A percentile compares a stretch with the other conserved stretches of the same genome.
Evolutionary conservation across 2,888 invertebrate species (phyloP).

Genomic region (Synergus umbraculus): DNA sequence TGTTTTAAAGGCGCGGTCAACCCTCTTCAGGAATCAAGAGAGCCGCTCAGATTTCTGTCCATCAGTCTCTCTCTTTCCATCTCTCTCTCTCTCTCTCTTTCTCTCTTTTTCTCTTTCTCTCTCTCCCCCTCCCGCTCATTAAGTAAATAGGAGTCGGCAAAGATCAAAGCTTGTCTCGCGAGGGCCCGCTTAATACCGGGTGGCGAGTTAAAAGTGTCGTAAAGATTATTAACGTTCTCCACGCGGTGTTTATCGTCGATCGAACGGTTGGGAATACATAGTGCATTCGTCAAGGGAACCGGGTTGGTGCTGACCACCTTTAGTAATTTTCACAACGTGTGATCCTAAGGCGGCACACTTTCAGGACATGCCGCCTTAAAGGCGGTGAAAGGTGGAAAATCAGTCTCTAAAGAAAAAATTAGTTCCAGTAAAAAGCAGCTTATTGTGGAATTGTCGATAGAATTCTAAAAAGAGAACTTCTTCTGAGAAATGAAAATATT

Average conservation of each 20-base stretch:
- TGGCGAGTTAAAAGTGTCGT: slow-evolving; percentile 75
- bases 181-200: slow-evolving; percentile 74
- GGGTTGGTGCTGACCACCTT: slow-evolving; percentile 10
- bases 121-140: slow-evolving; percentile 64
- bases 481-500: not conserved
- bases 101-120: slow-evolving; percentile 45
- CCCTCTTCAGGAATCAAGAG: slow-evolving; percentile 39
- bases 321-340: slow-evolving; percentile 17
- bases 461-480: not conserved
- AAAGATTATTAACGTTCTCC: slow-evolving; percentile 73
- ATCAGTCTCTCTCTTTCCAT: slow-evolving; percentile 47
- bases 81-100: slow-evolving; percentile 47
- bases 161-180: slow-evolving; percentile 72
- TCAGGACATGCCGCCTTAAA: slow-evolving; percentile 1
- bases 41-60: slow-evolving; percentile 41
- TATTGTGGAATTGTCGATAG: not conserved
- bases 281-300: slow-evolving; percentile 54
- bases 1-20: slow-evolving; percentile 43
- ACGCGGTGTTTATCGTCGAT: slow-evolving; percentile 70
- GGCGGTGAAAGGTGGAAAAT: slow-evolving; percentile 31
- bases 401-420: slow-evolving; percentile 3
- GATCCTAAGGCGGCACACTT: slow-evolving; percentile 9
- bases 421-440: slow-evolving; percentile 19
- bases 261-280: slow-evolving; percentile 51
- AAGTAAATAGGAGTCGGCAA: slow-evolving; percentile 72